Evolutionary conservation across 1,140 invertebrate species (phyloP).

Genomic region (Limonius californicus): DNA sequence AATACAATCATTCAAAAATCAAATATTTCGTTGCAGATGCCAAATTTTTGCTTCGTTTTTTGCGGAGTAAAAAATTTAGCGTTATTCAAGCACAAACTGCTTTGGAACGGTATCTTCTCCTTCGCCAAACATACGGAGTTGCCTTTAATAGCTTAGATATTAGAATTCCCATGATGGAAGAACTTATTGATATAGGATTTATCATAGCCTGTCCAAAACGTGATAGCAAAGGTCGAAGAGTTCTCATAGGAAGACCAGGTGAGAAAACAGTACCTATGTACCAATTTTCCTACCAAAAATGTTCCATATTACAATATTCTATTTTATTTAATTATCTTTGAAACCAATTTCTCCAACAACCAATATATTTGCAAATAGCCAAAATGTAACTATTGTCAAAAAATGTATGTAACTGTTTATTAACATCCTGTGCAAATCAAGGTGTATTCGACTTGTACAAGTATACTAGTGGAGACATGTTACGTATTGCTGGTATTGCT

Average conservation of each 20-base stretch:
- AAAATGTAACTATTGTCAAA: too few species aligned
- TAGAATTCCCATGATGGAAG: slow-evolving; percentile 62
- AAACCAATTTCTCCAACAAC: too few species aligned
- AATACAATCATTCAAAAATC: not conserved
- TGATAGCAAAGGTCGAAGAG: slow-evolving; percentile 69
- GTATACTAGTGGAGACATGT: slow-evolving; percentile 75
- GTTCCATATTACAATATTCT: too few species aligned
- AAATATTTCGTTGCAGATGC: slow-evolving; percentile 55
- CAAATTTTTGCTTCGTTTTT: slow-evolving; percentile 71
- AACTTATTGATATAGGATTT: slow-evolving; percentile 69
- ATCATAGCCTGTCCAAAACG: slow-evolving; percentile 75
- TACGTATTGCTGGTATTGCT: slow-evolving; percentile 69
- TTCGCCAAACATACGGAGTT: slow-evolving; percentile 66
- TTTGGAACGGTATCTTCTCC: slow-evolving; percentile 75
- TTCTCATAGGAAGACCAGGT: slow-evolving; percentile 75
- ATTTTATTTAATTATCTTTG: too few species aligned
- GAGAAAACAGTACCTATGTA: slow-evolving; percentile 42
- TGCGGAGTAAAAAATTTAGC: slow-evolving; percentile 80
- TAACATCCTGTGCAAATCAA: too few species aligned
- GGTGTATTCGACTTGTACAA: slow-evolving; percentile 78
- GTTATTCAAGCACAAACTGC: slow-evolving; percentile 77
- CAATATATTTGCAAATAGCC: too few species aligned
- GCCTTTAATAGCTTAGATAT: slow-evolving; percentile 73
- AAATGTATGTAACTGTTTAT: too few species aligned
- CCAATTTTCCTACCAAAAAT: too few species aligned